Conservation (phyloP, 2,888 invertebrate genomes). For the Octonoba sinensis region DNA sequence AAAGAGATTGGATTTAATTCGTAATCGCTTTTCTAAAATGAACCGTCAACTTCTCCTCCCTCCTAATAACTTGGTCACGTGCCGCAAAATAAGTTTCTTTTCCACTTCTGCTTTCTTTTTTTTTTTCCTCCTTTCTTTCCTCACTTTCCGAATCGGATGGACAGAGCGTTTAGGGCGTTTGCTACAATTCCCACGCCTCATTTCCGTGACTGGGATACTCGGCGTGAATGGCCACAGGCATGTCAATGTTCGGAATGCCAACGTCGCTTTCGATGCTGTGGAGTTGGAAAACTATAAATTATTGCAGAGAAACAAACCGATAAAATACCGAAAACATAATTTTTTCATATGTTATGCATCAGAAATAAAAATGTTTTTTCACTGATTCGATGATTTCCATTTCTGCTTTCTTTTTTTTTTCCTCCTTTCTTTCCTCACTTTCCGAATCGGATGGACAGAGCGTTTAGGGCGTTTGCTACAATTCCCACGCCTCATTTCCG, state of each 20-base stretch:
- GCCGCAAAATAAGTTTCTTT: neutral
- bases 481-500: slow-evolving; percentile 49
- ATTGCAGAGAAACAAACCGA: neutral
- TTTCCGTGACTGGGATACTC: slow-evolving; percentile 32
- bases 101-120: neutral
- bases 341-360: too few species aligned
- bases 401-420: neutral
- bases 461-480: slow-evolving; percentile 42
- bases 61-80: neutral
- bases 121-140: neutral
- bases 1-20: too few species aligned
- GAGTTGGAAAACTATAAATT: neutral
- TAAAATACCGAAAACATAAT: too few species aligned
- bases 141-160: slow-evolving; percentile 19
- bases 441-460: slow-evolving; percentile 23
- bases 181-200: slow-evolving; percentile 49
- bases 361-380: neutral
- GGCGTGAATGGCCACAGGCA: neutral
- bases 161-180: slow-evolving; percentile 31
- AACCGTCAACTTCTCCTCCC: too few species aligned
- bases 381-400: neutral
- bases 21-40: too few species aligned
- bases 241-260: neutral
- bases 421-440: neutral
- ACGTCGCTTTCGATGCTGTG: neutral